A percentile compares a stretch with the other conserved stretches of the same genome.
phyloP scores from a whole-genome alignment of 2,888 invertebrate genomes.

The Byasa hedistus region DNA sequence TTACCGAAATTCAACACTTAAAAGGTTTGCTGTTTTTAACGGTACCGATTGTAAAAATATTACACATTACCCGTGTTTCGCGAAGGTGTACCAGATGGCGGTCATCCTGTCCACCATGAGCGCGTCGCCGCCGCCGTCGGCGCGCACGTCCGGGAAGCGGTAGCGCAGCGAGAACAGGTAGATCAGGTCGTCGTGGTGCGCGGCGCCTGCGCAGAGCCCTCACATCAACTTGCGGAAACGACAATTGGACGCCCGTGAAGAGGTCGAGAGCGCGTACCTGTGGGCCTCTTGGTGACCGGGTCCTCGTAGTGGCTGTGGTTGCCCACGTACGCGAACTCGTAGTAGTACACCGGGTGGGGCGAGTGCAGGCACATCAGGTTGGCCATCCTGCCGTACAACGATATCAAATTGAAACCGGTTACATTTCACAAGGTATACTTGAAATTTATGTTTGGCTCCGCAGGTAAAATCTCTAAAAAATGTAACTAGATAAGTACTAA shows the following conservation, averaged over 20 bases:
- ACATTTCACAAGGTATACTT: too few species aligned
- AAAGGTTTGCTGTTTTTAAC: not conserved
- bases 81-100: conserved; percentile 70
- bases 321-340: conserved; percentile 57
- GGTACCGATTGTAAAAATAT: not conserved
- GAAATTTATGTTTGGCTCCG: too few species aligned
- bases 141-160: conserved; percentile 59
- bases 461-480: too few species aligned
- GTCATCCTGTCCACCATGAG: conserved; percentile 65
- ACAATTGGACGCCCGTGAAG: not conserved
- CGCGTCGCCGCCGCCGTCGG: conserved; percentile 54
- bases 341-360: conserved; percentile 50
- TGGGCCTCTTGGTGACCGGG: conserved; percentile 48
- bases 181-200: conserved; percentile 67
- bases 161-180: conserved; percentile 68
- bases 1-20: not conserved
- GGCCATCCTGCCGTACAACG: conserved; percentile 43
- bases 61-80: conserved; percentile 63
- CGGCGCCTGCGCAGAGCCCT: conserved; percentile 1
- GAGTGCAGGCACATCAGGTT: conserved; percentile 54
- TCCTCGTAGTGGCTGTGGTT: conserved; percentile 56
- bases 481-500: too few species aligned
- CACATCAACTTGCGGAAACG: not conserved
- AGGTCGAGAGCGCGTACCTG: conserved; percentile 38
- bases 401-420: not conserved